These are phyloP conservation scores for Drosophila maculinotata DNA, from an alignment of 2,888 invertebrate genomes.

Conservation along the genomic window DNA sequence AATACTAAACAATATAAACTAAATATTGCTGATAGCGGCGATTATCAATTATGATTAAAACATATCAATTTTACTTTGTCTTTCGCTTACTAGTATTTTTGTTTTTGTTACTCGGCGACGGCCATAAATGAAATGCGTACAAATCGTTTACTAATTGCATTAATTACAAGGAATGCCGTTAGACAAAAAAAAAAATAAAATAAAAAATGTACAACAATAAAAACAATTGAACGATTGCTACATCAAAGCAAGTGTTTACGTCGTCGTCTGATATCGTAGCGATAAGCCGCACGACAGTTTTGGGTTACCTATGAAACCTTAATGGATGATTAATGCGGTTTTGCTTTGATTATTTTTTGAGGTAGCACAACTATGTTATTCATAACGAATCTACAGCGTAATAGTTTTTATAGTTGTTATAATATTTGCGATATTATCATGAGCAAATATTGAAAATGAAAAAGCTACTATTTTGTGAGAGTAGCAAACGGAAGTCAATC, in stretches of 20 bases:
- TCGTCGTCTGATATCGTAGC: conserved; percentile 24
- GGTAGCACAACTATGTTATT: conserved; percentile 7
- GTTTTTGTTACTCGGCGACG: conserved; percentile 12
- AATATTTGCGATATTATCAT: too few species aligned
- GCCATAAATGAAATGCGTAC: conserved; percentile 55
- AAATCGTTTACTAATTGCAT: conserved; percentile 70
- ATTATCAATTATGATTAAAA: conserved; percentile 22
- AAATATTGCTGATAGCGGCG: conserved; percentile 29
- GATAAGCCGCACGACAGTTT: conserved; percentile 30
- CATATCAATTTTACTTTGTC: conserved; percentile 13
- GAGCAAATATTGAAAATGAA: too few species aligned
- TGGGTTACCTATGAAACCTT: conserved; percentile 23
- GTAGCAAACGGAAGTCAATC: too few species aligned
- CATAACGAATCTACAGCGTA: background rate
- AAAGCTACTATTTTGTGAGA: too few species aligned
- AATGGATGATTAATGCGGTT: conserved; percentile 47
- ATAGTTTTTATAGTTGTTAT: background rate
- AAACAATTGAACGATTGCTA: conserved; percentile 32
- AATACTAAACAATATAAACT: conserved; percentile 16
- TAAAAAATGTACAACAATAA: conserved; percentile 21
- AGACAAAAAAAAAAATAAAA: conserved; percentile 11
- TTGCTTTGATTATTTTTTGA: conserved; percentile 11
- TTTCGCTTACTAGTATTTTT: conserved; percentile 27
- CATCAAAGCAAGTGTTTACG: conserved; percentile 43
- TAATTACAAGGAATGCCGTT: conserved; percentile 60